Evolutionary conservation across 2,113 vertebrate species (phyloP).

Genomic region (Cathartes aura): DNA sequence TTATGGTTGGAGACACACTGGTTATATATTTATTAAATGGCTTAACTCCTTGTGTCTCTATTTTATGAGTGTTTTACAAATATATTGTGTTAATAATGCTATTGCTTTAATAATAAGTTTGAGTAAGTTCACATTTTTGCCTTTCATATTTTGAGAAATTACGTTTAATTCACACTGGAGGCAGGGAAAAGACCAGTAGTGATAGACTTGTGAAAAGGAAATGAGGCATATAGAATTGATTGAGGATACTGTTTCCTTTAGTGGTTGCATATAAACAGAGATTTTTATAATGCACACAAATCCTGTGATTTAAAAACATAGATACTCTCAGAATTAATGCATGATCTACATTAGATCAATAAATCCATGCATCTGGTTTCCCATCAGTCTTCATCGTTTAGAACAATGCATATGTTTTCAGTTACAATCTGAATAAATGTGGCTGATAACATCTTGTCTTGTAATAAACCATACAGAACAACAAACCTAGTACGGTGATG

Average conservation of each 20-base stretch:
- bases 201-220: background rate
- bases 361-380: background rate
- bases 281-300: background rate
- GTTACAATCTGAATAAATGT: background rate
- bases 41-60: background rate
- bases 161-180: background rate
- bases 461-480: background rate
- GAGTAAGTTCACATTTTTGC: background rate
- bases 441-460: background rate
- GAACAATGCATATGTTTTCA: background rate
- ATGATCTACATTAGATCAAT: background rate
- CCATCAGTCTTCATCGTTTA: background rate
- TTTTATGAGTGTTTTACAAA: background rate
- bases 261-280: background rate
- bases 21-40: background rate
- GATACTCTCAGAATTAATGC: background rate
- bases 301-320: background rate
- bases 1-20: background rate
- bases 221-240: background rate
- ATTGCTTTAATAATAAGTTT: background rate
- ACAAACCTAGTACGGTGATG: background rate
- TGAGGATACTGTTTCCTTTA: background rate
- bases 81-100: background rate
- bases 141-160: background rate
- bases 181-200: background rate